These are phyloP conservation scores for Kobus ellipsiprymnus DNA, from an alignment of 2,113 vertebrate genomes.

Conservation along the genomic window DNA sequence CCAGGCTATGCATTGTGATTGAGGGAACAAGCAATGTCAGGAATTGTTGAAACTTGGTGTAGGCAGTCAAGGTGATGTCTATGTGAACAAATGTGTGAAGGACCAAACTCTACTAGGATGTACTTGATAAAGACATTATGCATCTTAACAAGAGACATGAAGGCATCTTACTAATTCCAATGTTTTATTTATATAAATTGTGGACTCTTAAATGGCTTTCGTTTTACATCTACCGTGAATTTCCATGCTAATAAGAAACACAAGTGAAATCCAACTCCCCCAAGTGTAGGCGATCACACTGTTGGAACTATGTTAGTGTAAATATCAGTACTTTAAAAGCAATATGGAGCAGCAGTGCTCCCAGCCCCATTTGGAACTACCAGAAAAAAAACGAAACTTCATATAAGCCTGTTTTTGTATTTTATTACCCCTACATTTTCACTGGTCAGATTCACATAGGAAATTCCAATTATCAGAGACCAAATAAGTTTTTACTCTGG, in stretches of 20 bases:
- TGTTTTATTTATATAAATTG: slow-evolving; percentile 23
- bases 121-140: not conserved
- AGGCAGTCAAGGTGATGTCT: not conserved
- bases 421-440: not conserved
- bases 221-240: not conserved
- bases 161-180: not conserved
- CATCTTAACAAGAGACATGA: not conserved
- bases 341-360: not conserved
- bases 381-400: not conserved
- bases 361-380: not conserved
- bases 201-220: not conserved
- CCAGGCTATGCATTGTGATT: not conserved
- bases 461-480: not conserved
- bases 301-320: not conserved
- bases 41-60: not conserved
- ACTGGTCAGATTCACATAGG: not conserved
- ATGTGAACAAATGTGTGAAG: not conserved
- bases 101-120: not conserved
- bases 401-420: not conserved
- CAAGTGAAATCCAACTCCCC: not conserved
- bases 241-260: not conserved
- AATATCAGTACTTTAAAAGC: not conserved
- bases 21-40: not conserved
- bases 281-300: not conserved
- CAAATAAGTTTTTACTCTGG: not conserved